These are phyloP conservation scores for Andrena hattorfiana DNA, from an alignment of 2,888 invertebrate genomes.

Conservation along the genomic window DNA sequence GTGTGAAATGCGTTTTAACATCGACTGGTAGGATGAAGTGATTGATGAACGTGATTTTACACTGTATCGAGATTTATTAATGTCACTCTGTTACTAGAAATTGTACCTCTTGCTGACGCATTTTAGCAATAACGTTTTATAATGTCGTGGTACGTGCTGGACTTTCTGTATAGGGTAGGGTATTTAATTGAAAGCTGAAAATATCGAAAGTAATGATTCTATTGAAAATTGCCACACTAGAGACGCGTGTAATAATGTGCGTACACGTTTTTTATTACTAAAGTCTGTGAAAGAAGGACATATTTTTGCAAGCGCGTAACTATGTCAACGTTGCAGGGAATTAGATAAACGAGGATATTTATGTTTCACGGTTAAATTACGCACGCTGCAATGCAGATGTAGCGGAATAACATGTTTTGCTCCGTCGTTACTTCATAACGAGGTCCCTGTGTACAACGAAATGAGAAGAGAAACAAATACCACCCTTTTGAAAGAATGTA, in stretches of 20 bases:
- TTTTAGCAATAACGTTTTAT: neutral
- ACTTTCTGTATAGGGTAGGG: neutral
- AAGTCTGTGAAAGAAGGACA: too few species aligned
- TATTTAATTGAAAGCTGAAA: neutral
- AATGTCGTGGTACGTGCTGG: neutral
- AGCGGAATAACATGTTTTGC: conserved; percentile 20
- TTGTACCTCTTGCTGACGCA: neutral
- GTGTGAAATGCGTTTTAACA: conserved; percentile 8
- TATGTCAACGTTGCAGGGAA: neutral
- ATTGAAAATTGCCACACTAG: too few species aligned
- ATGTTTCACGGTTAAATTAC: conserved; percentile 29
- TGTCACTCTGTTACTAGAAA: neutral
- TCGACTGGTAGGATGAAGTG: conserved; percentile 8
- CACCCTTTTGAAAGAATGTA: conserved; percentile 32
- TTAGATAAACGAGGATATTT: conserved; percentile 15
- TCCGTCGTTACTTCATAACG: conserved; percentile 25
- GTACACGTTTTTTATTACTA: neutral
- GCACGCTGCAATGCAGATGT: conserved; percentile 1
- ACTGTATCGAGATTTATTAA: conserved; percentile 5
- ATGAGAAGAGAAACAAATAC: conserved; percentile 35
- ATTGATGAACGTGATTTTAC: conserved; percentile 30
- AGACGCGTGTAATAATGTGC: too few species aligned
- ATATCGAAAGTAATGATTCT: too few species aligned
- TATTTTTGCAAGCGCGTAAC: neutral
- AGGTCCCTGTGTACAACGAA: conserved; percentile 2